phyloP scores from a whole-genome alignment of 2,113 vertebrate genomes.

The Zeus faber region DNA sequence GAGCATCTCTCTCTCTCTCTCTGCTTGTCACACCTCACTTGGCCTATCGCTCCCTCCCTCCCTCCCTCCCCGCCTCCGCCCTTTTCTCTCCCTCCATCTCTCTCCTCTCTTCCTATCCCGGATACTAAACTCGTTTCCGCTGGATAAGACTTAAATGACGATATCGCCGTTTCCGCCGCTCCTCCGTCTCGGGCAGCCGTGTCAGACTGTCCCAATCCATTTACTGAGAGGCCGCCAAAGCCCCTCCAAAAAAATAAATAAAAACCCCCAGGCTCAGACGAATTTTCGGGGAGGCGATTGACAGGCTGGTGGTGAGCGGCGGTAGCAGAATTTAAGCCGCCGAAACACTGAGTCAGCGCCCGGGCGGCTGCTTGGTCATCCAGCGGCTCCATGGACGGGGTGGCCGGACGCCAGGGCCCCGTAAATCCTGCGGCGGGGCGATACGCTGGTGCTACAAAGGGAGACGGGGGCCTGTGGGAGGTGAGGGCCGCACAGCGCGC shows the following conservation, averaged over 20 bases:
- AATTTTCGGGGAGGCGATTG: constrained; percentile 12
- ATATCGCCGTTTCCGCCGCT: constrained; percentile 44
- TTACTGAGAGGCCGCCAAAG: constrained; percentile 24
- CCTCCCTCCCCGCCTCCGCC: not conserved
- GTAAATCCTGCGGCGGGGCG: too few species aligned
- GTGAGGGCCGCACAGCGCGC: too few species aligned
- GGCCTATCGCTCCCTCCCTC: constrained; percentile 45
- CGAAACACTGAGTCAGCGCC: constrained; percentile 62
- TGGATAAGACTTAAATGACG: constrained; percentile 45
- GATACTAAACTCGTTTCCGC: constrained; percentile 36
- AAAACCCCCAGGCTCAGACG: constrained; percentile 6
- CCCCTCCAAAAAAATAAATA: constrained; percentile 12
- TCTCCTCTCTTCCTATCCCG: constrained; percentile 3
- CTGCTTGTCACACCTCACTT: constrained; percentile 61
- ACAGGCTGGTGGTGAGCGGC: constrained; percentile 34
- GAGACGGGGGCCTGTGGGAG: too few species aligned
- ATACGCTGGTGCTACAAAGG: too few species aligned
- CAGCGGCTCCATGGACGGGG: constrained; percentile 32
- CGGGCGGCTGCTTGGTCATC: constrained; percentile 58
- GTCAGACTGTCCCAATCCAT: constrained; percentile 36
- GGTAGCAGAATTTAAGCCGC: constrained; percentile 34
- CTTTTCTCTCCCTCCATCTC: not conserved
- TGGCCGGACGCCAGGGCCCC: constrained; percentile 12
- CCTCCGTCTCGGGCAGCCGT: constrained; percentile 8
- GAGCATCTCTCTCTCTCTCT: constrained; percentile 61